Percentiles rank a stretch among this genome's conserved stretches.
phyloP scores from a whole-genome alignment of 2,113 vertebrate genomes.

The Gymnocephalus cernua region DNA sequence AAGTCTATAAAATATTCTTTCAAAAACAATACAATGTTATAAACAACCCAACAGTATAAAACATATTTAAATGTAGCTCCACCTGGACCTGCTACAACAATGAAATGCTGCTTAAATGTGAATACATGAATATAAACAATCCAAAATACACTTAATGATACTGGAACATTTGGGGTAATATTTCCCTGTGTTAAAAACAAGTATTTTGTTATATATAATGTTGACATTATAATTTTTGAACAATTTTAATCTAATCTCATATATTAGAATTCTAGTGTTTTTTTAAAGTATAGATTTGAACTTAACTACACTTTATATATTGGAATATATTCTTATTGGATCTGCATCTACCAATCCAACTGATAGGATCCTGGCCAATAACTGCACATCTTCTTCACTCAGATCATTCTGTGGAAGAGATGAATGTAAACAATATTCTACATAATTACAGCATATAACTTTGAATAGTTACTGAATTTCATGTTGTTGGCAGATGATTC shows the following conservation, averaged over 20 bases:
- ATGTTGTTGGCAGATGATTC: slow-evolving; percentile 63
- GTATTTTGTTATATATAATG: too few species aligned
- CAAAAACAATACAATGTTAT: neutral
- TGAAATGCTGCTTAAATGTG: neutral
- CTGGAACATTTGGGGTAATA: neutral
- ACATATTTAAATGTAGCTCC: neutral
- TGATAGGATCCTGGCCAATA: slow-evolving; percentile 81
- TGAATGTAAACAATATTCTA: neutral
- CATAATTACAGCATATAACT: neutral
- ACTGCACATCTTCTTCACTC: slow-evolving; percentile 76
- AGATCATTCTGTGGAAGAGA: slow-evolving; percentile 73
- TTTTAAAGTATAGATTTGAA: too few species aligned
- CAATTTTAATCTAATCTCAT: too few species aligned
- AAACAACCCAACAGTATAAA: neutral
- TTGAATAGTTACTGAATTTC: slow-evolving; percentile 52
- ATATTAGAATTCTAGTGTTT: too few species aligned
- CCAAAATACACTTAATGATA: neutral
- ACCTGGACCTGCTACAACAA: neutral
- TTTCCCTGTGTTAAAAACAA: too few species aligned
- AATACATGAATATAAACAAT: neutral
- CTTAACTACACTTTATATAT: too few species aligned
- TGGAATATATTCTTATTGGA: slow-evolving; percentile 43
- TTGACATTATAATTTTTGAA: too few species aligned
- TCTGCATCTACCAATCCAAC: slow-evolving; percentile 84
- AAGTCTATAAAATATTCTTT: neutral